Evolutionary conservation across 2,113 vertebrate genomes (phyloP), one percentile per base, ranked within the genome.

Genomic region (Apistogramma diplotaenia): DNA sequence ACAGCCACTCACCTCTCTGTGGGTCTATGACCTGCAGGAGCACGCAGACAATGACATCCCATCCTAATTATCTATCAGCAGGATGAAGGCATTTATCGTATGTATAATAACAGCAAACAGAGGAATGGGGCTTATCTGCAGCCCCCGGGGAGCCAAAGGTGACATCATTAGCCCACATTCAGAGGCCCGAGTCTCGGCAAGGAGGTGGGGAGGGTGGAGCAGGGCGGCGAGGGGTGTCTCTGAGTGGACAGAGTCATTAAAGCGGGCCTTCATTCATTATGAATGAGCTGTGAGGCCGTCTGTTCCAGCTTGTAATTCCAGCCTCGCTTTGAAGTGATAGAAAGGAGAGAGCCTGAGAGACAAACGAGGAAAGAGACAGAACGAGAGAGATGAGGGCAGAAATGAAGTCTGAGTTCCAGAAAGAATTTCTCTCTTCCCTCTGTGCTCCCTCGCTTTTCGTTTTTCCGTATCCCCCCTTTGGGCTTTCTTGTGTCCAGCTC

Each of bases 191-290:
- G 67, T 62, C 55, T 55, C 85, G 54, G 60, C 71, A 43, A 6
- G 31, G 58, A 53, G 72, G 83, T 29, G 16, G 27, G 25, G 75
- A 40, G 25, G 78, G 80, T 79, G 82, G 85, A 76, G 53, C 1
- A 6, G 72, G 76, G 81, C 4, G 2, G 37, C 4, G 40, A 56
- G 79, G 70, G 81, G 75, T 60, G 74, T 85, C 70, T 78, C 61
- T 11, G 60, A 79, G 70, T 87, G 91, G 92, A 90, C 78, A 23
- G 84, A 91, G 84, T 89, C 91, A 88, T 93, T 91, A 90, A 88
- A 89, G 60, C 10, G 61, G 78, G 76, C 79, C 82, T 90, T 86
- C 89, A 90, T 93, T 90, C 87, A 92, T 93, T 88, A 93, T 90
- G 88, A 89, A 93, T 90, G 92, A 91, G 91, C 81, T 87, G 85